Conservation (phyloP, 2,797 vertebrate species). For the Artibeus jamaicensis region DNA sequence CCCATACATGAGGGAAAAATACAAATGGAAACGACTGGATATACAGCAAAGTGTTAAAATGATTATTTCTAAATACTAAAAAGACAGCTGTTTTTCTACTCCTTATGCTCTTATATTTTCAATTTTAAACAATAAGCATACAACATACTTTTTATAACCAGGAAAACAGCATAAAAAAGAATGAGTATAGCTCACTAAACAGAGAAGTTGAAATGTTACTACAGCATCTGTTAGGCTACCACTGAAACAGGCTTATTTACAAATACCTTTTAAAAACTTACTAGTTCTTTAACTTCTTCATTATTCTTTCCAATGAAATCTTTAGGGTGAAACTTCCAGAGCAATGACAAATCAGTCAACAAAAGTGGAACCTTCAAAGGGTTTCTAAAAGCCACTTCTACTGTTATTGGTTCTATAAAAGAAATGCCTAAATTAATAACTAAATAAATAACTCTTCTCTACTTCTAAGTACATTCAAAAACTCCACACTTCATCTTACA, state of each 20-base stretch:
- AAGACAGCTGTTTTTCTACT: background rate
- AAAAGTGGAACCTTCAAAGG: slow-evolving; percentile 94
- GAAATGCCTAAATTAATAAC: slow-evolving; percentile 45
- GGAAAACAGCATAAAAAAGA: background rate
- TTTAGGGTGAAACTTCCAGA: slow-evolving; percentile 93
- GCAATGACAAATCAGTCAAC: slow-evolving; percentile 91
- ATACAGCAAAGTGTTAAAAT: slow-evolving; percentile 5
- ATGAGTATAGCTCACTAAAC: background rate
- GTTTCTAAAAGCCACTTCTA: slow-evolving; percentile 95
- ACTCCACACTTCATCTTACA: background rate
- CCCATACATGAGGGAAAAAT: background rate
- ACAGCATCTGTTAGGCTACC: background rate
- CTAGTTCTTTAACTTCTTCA: slow-evolving; percentile 81
- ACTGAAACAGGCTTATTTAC: slow-evolving; percentile 61
- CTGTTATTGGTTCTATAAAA: slow-evolving; percentile 91
- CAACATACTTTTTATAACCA: slow-evolving; percentile 18
- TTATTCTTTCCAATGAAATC: slow-evolving; percentile 79
- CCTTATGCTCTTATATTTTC: background rate
- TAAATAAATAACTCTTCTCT: too few species aligned
- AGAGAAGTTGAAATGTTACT: background rate
- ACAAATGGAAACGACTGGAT: background rate
- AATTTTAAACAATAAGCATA: slow-evolving; percentile 36
- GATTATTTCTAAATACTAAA: background rate
- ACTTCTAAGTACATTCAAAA: too few species aligned
- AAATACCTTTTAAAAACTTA: slow-evolving; percentile 86